A percentile compares a stretch with the other conserved stretches of the same genome.
Evolutionary conservation across 2,797 vertebrate genomes (phyloP).

Genomic region (Microctenopoma steveboyesi): DNA sequence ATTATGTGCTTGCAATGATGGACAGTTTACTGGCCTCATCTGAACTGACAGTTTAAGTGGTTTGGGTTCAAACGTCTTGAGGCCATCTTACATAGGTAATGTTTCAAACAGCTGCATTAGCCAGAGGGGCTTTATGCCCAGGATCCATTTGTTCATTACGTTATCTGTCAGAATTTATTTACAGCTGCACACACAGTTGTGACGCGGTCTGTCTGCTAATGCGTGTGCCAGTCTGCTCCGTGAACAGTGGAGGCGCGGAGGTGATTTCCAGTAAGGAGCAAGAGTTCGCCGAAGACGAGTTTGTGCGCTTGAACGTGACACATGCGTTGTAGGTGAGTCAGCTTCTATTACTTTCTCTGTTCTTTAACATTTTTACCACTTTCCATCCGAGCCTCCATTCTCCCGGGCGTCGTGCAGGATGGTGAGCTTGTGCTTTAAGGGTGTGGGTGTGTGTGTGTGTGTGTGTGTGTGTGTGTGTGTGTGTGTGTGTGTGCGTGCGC

Average conservation of each 20-base stretch:
- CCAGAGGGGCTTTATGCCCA: slow-evolving; percentile 15
- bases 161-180: slow-evolving; percentile 48
- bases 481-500: no score
- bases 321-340: neutral
- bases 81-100: slow-evolving; percentile 50
- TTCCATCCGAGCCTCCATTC: neutral
- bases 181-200: slow-evolving; percentile 26
- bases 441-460: neutral
- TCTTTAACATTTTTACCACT: neutral
- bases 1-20: slow-evolving; percentile 45
- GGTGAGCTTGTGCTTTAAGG: neutral
- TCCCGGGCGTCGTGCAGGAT: neutral
- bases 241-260: neutral
- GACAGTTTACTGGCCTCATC: slow-evolving; percentile 47
- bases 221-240: neutral
- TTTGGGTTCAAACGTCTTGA: slow-evolving; percentile 57
- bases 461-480: no score
- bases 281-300: no score
- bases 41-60: slow-evolving; percentile 61
- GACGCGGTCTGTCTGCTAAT: slow-evolving; percentile 17
- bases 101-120: slow-evolving; percentile 59
- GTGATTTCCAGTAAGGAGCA: neutral
- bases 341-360: neutral
- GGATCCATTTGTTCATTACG: slow-evolving; percentile 51
- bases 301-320: no score